Evolutionary conservation across 1,140 invertebrate species (phyloP), one percentile per base, ranked within the genome.

Genomic region (Stegodyphus dumicola): DNA sequence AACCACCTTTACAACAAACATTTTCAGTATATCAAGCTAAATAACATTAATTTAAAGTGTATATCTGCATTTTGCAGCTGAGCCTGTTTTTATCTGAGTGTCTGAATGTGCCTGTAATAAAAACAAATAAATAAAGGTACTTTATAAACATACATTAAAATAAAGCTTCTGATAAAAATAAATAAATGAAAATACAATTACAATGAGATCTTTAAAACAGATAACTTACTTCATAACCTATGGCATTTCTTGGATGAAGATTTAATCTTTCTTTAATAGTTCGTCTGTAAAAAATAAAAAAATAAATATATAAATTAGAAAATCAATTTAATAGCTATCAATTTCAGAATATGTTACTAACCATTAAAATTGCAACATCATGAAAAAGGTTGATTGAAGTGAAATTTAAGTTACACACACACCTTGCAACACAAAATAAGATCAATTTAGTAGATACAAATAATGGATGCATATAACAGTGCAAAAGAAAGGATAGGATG

Each of bases 191-290:
- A 60, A 60, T 60, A 5, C 56, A 60, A 60, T 60, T 60, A 60
- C 15, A 10, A 10, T 60, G 56, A 10, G 15, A 10, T 17, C 13
- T 74, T 51, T 15, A 13, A 6, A 48, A 6, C 7, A 77, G 7
- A 51, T 15, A 33, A 80, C 77, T 56, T 56, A 80, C 66, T 48
- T 85, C 74, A 77, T 77, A 85, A 7, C 75, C 67, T 64, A 85
- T 69, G 5, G 56, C 53, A 53, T 64, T 77, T 4, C 75, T 48
- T 15, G 74, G 83, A 33, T 76, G 83, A 11, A 85, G 52, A 64
- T 85, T 71, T 48, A 85, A 77, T 54, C 83, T 56, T 60, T 85
- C 83, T 77, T 71, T 85, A 18, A 85, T 49, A 70, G 74, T 75
- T 48, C 33, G 60, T 0, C 60, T 64, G n/a, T 7, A 64, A 64